Evolutionary conservation across 1,140 invertebrate genomes (phyloP), one percentile per base, ranked within the genome.

Genomic region (Halesus radiatus): DNA sequence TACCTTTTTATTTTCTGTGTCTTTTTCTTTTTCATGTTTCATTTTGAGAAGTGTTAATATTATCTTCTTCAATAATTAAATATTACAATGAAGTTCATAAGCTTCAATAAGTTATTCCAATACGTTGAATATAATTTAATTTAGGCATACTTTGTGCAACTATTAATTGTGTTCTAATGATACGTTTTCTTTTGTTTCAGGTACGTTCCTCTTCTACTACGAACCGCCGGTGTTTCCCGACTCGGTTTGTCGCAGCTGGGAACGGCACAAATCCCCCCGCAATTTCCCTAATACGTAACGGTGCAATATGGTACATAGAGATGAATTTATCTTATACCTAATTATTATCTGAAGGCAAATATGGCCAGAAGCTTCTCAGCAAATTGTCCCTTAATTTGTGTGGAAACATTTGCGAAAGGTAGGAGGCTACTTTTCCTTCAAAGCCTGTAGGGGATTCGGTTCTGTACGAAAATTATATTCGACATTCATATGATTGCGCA

Each of bases 341-440:
- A 56, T 20, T 56, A 56, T 56, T 56, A 56, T 22, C n/a, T 6
- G n/a, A 56, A 22, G 54, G 54, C n/a, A 56, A 56, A 56, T 56
- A 56, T 10, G 37, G 37, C 0, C 10, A 45, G 37, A 45, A 45
- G 8, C 37, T 45, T 45, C 37, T 45, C 8, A 13, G 37, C n/a
- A 56, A 22, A 56, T 18, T 20, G 37, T 70, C 37, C 18, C 18
- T 20, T 70, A 70, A 70, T 45, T 70, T 3, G 66, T 10, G 37
- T n/a, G 66, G 32, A 50, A 50, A 70, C 45, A 70, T 70, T 66
- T 50, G 37, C 66, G 22, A 50, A 45, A 70, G 66, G 6, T 37
- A 22, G 66, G 45, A 8, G 20, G 29, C n/a, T 52, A 52, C 66
- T 45, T 70, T 20, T 22, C n/a, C 15, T 2, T 70, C 66, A 70